Conservation (phyloP, 2,797 vertebrate species). For the Tauraco hartlaubi region DNA sequence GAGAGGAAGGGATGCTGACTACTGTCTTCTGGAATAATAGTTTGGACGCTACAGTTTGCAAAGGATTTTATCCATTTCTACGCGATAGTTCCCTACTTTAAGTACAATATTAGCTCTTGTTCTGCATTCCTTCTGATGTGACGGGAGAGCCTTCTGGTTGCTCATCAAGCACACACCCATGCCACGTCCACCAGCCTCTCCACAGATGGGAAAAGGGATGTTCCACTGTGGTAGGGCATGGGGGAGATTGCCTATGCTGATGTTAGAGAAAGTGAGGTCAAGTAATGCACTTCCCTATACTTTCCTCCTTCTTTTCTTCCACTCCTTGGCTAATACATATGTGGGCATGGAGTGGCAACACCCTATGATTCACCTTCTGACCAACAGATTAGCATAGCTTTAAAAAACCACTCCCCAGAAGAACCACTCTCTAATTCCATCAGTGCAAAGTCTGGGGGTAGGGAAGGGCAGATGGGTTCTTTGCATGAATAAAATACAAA, state of each 20-base stretch:
- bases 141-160: background rate
- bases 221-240: background rate
- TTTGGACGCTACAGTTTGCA: background rate
- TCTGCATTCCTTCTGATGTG: background rate
- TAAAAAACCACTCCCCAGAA: slow-evolving; percentile 34
- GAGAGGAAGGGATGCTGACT: background rate
- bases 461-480: background rate
- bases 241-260: background rate
- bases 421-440: slow-evolving; percentile 3
- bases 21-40: background rate
- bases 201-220: background rate
- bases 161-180: background rate
- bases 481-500: background rate
- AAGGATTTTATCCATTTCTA: background rate
- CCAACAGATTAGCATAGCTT: slow-evolving; percentile 22
- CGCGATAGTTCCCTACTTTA: background rate
- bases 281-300: background rate
- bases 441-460: background rate
- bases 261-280: slow-evolving; percentile 19
- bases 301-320: slow-evolving; percentile 27
- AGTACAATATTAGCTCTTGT: background rate
- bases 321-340: background rate
- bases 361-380: slow-evolving; percentile 61
- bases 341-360: slow-evolving; percentile 36
- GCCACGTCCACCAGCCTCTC: background rate